These are phyloP conservation scores for Hylaeus anthracinus DNA, from an alignment of 1,140 invertebrate species.

Conservation along the genomic window DNA sequence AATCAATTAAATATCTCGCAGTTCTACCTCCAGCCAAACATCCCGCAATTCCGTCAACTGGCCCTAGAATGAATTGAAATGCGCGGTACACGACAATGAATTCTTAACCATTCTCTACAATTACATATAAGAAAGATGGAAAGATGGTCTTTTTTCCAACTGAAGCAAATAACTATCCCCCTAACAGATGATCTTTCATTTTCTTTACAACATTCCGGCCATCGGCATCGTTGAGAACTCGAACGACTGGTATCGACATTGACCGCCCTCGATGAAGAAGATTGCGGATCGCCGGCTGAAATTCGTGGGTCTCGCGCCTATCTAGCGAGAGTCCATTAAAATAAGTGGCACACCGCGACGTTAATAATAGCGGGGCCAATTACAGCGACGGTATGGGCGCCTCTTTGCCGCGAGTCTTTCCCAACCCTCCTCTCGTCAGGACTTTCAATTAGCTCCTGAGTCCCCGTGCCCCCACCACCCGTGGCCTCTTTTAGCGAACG, in stretches of 20 bases:
- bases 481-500: conserved; percentile 33
- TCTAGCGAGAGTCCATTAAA: conserved; percentile 38
- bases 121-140: too few relatives aligned
- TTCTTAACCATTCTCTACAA: too few relatives aligned
- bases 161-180: too few relatives aligned
- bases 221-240: not conserved
- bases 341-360: conserved; percentile 48
- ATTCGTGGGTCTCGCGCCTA: conserved; percentile 22
- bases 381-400: conserved; percentile 47
- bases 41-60: too few relatives aligned
- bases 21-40: not conserved
- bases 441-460: conserved; percentile 60
- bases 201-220: too few relatives aligned
- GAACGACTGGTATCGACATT: conserved; percentile 15
- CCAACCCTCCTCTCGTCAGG: conserved; percentile 20
- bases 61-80: too few relatives aligned
- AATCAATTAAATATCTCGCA: conserved; percentile 69
- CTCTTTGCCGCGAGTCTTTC: conserved; percentile 42
- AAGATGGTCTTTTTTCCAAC: too few relatives aligned
- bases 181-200: too few relatives aligned
- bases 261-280: not conserved
- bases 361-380: conserved; percentile 57
- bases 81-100: too few relatives aligned
- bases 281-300: not conserved
- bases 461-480: not conserved